Percentiles rank a stretch among this genome's conserved stretches.
phyloP scores from a whole-genome alignment of 2,797 vertebrate species.

The Taenioides sp. region DNA sequence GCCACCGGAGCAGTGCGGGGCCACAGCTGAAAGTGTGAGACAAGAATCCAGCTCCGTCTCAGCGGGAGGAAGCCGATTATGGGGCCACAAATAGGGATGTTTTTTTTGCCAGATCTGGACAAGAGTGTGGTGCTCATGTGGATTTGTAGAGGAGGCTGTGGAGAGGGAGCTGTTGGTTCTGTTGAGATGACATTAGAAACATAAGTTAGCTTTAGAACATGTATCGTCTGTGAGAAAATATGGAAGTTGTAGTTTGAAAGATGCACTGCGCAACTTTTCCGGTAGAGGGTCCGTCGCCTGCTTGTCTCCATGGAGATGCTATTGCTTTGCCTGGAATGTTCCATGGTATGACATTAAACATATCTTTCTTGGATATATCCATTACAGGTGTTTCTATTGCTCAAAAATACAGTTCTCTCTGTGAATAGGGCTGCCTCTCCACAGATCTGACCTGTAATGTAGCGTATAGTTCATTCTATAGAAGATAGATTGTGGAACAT shows the following conservation, averaged over 20 bases:
- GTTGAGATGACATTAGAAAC: conserved; percentile 51
- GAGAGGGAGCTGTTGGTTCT: conserved; percentile 43
- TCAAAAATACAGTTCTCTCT: too few relatives aligned
- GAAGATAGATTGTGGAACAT: too few relatives aligned
- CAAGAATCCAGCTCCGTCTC: conserved; percentile 72
- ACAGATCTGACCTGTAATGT: too few relatives aligned
- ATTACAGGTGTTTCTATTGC: too few relatives aligned
- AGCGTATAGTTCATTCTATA: too few relatives aligned
- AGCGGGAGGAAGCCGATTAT: conserved; percentile 74
- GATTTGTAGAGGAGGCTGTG: conserved; percentile 34
- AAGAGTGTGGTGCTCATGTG: conserved; percentile 42
- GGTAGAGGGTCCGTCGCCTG: too few relatives aligned
- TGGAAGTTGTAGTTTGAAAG: not conserved
- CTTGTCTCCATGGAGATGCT: too few relatives aligned
- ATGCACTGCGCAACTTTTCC: not conserved
- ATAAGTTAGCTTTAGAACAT: conserved; percentile 42
- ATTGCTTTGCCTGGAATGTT: too few relatives aligned
- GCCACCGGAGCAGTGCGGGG: conserved; percentile 49
- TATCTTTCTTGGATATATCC: too few relatives aligned
- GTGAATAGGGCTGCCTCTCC: too few relatives aligned
- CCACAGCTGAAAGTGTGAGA: conserved; percentile 67
- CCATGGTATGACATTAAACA: too few relatives aligned
- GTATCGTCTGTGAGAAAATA: not conserved
- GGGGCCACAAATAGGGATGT: conserved; percentile 63
- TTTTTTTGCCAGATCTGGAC: conserved; percentile 50